Conservation (phyloP, 2,113 vertebrate species). For the Xiphophorus couchianus region DNA sequence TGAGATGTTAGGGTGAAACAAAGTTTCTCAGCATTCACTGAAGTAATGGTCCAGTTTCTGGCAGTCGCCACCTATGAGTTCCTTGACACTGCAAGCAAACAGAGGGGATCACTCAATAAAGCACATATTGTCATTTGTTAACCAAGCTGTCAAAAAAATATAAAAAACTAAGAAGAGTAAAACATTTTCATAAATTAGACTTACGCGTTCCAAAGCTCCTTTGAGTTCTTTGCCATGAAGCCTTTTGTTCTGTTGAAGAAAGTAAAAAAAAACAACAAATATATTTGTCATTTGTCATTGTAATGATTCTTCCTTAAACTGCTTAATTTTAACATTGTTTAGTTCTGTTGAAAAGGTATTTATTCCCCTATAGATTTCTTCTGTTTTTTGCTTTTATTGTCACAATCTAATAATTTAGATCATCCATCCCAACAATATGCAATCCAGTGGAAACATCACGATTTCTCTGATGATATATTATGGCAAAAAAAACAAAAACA, state of each 20-base stretch:
- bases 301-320: background rate
- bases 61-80: background rate
- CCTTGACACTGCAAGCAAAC: background rate
- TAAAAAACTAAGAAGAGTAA: background rate
- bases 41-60: background rate
- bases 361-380: background rate
- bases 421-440: too few relatives aligned
- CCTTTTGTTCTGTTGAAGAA: constrained; percentile 15
- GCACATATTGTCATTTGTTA: background rate
- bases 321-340: background rate
- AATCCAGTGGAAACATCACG: too few relatives aligned
- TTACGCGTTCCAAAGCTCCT: constrained; percentile 13
- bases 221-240: background rate
- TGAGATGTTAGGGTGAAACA: background rate
- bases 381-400: background rate
- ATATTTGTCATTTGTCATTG: background rate
- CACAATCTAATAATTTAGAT: background rate
- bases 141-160: background rate
- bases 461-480: too few relatives aligned
- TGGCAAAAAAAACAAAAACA: too few relatives aligned
- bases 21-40: background rate
- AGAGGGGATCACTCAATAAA: background rate
- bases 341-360: background rate
- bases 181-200: background rate
- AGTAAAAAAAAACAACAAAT: background rate